phyloP scores from a whole-genome alignment of 2,888 invertebrate genomes.

The Diaperis boleti region DNA sequence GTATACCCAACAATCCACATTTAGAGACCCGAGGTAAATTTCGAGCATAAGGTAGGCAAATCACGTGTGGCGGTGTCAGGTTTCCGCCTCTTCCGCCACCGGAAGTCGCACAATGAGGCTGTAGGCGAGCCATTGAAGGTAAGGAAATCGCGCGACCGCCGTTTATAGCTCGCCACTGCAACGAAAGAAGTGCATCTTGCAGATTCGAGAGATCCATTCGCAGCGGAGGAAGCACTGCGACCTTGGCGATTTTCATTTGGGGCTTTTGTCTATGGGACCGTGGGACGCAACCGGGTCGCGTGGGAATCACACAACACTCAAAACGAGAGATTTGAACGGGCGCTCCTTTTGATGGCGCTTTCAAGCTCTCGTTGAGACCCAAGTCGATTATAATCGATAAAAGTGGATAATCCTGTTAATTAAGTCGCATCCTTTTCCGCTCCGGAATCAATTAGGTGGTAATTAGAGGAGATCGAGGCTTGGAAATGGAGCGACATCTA shows the following conservation, averaged over 20 bases:
- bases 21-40: no score
- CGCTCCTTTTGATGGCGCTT: neutral
- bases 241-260: constrained; percentile 31
- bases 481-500: neutral
- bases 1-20: no score
- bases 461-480: neutral
- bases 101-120: constrained; percentile 46
- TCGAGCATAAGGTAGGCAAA: no score
- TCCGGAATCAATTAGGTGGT: neutral
- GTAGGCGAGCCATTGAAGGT: constrained; percentile 29
- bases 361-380: neutral
- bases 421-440: constrained; percentile 1
- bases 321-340: neutral
- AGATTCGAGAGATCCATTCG: no score
- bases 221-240: constrained; percentile 8
- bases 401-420: neutral
- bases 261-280: constrained; percentile 12
- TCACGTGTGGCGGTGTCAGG: no score
- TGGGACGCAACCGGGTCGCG: constrained; percentile 2
- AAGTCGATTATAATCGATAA: neutral
- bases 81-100: constrained; percentile 57
- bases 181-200: constrained; percentile 35
- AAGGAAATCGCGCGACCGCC: constrained; percentile 34
- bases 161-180: constrained; percentile 29
- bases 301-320: constrained; percentile 20